phyloP scores from a whole-genome alignment of 92 coral and sea anemone species.

The Parazoanthus atlanticus region DNA sequence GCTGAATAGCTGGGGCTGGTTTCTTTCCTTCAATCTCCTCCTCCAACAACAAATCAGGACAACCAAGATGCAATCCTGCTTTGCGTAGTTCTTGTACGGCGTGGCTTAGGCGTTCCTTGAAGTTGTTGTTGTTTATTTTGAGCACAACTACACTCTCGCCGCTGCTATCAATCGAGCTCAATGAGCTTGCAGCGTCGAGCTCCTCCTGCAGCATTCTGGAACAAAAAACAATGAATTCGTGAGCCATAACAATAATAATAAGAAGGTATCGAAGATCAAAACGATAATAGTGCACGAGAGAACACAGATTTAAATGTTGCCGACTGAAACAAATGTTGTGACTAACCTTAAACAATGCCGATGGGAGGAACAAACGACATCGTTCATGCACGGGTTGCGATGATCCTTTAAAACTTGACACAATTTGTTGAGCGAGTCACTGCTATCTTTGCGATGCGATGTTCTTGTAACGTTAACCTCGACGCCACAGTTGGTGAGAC shows the following conservation, averaged over 20 bases:
- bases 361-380: constrained; percentile 30
- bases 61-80: background rate
- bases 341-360: constrained; percentile 43
- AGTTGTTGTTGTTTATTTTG: background rate
- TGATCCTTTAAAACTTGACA: constrained; percentile 53
- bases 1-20: constrained; percentile 7
- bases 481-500: constrained; percentile 27
- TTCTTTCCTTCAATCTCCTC: background rate
- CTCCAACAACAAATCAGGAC: background rate
- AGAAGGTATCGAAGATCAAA: background rate
- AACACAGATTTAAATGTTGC: background rate
- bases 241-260: background rate
- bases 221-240: background rate
- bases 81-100: background rate
- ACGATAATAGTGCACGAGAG: background rate
- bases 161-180: too few species aligned
- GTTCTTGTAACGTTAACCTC: constrained; percentile 37
- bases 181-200: background rate
- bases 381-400: constrained; percentile 37
- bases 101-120: background rate
- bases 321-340: background rate
- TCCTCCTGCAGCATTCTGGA: background rate
- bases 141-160: too few species aligned
- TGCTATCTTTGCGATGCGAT: constrained; percentile 1
- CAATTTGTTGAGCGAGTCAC: constrained; percentile 26